A percentile compares a stretch with the other conserved stretches of the same genome.
Evolutionary conservation across 2,888 invertebrate species (phyloP).

Genomic region (Willowsia nigromaculata): DNA sequence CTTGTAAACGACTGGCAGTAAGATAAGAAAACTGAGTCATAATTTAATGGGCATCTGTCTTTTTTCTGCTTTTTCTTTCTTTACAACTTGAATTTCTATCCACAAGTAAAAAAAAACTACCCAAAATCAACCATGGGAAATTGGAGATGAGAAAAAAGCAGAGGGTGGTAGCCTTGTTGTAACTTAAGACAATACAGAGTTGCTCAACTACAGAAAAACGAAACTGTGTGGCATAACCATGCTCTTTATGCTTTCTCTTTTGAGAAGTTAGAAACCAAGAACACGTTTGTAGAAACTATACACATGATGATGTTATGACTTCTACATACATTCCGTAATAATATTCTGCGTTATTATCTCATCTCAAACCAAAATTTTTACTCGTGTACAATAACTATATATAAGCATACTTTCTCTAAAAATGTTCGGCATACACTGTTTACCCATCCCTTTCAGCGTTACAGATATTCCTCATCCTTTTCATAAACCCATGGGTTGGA

Average conservation of each 20-base stretch:
- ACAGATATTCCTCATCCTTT: neutral
- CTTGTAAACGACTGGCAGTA: neutral
- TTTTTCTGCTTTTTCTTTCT: neutral
- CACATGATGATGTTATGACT: neutral
- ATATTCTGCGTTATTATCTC: slow-evolving; percentile 5
- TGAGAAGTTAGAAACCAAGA: neutral
- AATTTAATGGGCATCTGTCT: neutral
- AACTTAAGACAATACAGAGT: slow-evolving; percentile 45
- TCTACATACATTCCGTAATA: slow-evolving; percentile 7
- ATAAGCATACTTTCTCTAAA: neutral
- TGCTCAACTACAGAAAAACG: neutral
- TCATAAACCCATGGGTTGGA: neutral
- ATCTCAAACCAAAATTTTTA: neutral
- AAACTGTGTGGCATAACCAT: neutral
- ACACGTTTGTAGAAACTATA: neutral
- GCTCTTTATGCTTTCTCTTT: neutral
- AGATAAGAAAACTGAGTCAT: neutral
- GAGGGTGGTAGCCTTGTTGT: slow-evolving; percentile 5
- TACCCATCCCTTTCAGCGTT: neutral
- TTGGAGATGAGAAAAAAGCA: neutral
- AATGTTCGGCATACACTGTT: neutral
- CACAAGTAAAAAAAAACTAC: neutral
- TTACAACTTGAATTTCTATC: neutral
- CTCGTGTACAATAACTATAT: neutral
- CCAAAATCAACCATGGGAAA: slow-evolving; percentile 30